phyloP scores from a whole-genome alignment of 1,140 invertebrate genomes.

The Listronotus oregonensis region DNA sequence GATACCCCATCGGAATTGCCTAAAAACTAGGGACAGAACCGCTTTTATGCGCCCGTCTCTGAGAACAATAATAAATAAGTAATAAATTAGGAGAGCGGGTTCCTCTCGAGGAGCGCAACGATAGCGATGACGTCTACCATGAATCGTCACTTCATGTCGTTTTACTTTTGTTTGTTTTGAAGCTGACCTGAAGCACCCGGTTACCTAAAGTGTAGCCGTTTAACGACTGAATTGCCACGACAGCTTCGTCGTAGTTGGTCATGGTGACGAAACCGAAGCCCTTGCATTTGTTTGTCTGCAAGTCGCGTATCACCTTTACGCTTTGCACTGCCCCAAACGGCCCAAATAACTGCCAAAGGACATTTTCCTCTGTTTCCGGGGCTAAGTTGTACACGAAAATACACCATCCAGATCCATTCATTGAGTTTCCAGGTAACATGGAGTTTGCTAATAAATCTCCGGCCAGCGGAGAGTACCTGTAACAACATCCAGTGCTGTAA shows the following conservation, averaged over 20 bases:
- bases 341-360: slow-evolving; percentile 98
- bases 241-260: slow-evolving; percentile 99
- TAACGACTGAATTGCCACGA: slow-evolving; percentile 95
- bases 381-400: slow-evolving; percentile 99
- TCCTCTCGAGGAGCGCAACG: slow-evolving; percentile 30
- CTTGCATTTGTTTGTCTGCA: slow-evolving; percentile 99
- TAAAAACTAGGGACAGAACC: slow-evolving; percentile 9
- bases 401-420: slow-evolving; percentile 91
- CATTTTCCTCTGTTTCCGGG: slow-evolving; percentile 97
- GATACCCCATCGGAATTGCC: slow-evolving; percentile 32
- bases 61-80: slow-evolving; percentile 40
- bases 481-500: slow-evolving; percentile 39
- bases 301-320: slow-evolving; percentile 96
- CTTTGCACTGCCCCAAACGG: slow-evolving; percentile 98
- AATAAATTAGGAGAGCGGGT: slow-evolving; percentile 36
- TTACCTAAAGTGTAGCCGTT: slow-evolving; percentile 98
- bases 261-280: slow-evolving; percentile 99
- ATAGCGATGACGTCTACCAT: slow-evolving; percentile 40
- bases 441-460: slow-evolving; percentile 88
- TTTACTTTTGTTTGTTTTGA: slow-evolving; percentile 95
- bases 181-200: slow-evolving; percentile 97
- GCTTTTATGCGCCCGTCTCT: neutral
- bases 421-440: slow-evolving; percentile 80
- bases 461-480: slow-evolving; percentile 91
- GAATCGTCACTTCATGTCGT: slow-evolving; percentile 69